These are phyloP conservation scores for Gymnoscelis rufifasciata DNA, from an alignment of 2,888 invertebrate genomes.

Conservation along the genomic window DNA sequence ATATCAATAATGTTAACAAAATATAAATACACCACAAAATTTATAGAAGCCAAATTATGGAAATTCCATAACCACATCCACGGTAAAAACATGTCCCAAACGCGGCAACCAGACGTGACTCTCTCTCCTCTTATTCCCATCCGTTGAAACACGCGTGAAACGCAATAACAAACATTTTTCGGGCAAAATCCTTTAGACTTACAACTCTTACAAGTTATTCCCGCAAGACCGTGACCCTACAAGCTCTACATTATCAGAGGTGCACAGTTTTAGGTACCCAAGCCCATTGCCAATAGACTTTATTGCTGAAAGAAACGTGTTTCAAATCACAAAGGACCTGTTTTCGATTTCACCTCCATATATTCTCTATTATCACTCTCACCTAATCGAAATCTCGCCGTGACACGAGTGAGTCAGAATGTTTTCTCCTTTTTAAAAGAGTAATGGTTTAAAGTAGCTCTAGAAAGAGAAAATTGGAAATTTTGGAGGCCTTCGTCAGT, in stretches of 20 bases:
- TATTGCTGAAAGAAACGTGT: constrained; percentile 44
- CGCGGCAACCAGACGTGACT: constrained; percentile 1
- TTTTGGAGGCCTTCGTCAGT: no score
- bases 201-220: neutral
- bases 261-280: constrained; percentile 38
- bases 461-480: no score
- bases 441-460: no score
- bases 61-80: neutral
- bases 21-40: no score
- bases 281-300: constrained; percentile 36
- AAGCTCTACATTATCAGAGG: constrained; percentile 15
- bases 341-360: constrained; percentile 36
- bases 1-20: no score
- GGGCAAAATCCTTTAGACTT: neutral
- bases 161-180: neutral
- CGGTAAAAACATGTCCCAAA: neutral
- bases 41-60: neutral
- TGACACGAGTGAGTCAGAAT: neutral
- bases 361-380: constrained; percentile 50
- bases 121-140: neutral
- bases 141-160: neutral
- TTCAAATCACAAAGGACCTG: constrained; percentile 36
- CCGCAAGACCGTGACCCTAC: neutral
- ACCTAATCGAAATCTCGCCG: constrained; percentile 26
- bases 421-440: neutral